Base-by-base conservation (phyloP, 2,113 vertebrate species). In the Onychostruthus taczanowskii region DNA sequence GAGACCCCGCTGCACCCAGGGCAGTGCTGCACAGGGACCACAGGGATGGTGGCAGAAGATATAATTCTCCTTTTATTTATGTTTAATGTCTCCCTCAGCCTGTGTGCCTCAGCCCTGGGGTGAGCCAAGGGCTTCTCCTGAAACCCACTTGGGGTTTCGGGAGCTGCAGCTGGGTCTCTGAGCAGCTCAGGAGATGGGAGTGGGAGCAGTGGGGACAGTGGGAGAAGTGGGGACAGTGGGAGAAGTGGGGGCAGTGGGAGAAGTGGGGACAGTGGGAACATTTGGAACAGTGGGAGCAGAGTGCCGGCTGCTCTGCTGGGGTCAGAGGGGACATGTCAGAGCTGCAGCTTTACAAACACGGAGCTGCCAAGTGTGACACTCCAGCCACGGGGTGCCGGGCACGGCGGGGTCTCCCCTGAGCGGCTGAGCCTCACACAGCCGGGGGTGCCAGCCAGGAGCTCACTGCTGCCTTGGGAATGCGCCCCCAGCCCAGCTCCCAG, bases 351-450 rank as follows among this genome's bases (percentile, higher is more conserved):
- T 9, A 24, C 46, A 76, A 83, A 83, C 68, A 53, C 20, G 0
- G 31, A 92, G 85, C 85, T 96, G 90, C 63, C 88, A 13, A 66
- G 72, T 55, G 79, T 74, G 88, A 90, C 67, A 7, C 26, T 0
- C 30, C 82, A 66, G 64, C 67, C 6, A 4, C 27, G 91, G 84
- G 93, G 67, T 5, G 19, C 41, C 0, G 16, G 53, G 67, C 50
- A 41, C 4, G 1, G 28, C 1, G 0, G 22, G 72, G 55, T 94
- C 94, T 77, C 87, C 1, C 61, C 16, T 0, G 0, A 33, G 84
- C 90, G 77, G 88, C 78, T 92, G 94, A 58, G 63, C 55, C 63
- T 46, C 9, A 2, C 72, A 20, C 70, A 33, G 92, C 81, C 2
- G 4, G 77, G 53, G 46, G 1, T 27, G 63, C 1, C 10, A 24